Evolutionary conservation across 2,113 vertebrate species (phyloP).

Genomic region (Sylvia atricapilla): DNA sequence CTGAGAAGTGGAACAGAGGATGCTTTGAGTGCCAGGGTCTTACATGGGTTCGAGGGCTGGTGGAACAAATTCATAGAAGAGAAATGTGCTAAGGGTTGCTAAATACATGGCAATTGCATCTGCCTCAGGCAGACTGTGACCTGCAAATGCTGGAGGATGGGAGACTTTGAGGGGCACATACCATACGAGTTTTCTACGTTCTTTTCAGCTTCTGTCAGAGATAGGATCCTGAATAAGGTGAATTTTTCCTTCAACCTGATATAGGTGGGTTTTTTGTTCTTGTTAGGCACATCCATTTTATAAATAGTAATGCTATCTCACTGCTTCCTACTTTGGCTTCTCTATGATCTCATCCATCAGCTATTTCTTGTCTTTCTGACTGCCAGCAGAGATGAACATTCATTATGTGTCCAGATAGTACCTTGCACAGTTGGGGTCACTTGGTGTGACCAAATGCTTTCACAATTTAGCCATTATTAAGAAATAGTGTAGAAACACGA

Average conservation of each 20-base stretch:
- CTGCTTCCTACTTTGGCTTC: background rate
- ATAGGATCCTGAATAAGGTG: background rate
- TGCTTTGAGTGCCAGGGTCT: background rate
- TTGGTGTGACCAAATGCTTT: background rate
- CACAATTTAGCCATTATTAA: background rate
- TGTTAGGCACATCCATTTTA: background rate
- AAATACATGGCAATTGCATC: background rate
- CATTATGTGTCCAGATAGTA: background rate
- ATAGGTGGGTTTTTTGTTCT: no score
- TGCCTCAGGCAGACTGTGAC: background rate
- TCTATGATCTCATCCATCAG: background rate
- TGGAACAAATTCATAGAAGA: background rate
- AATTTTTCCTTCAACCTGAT: background rate
- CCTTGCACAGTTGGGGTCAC: background rate
- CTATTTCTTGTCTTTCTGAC: constrained; percentile 7
- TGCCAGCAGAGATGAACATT: background rate
- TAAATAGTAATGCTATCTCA: background rate
- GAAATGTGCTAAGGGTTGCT: background rate
- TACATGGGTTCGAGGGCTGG: background rate
- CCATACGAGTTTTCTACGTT: background rate
- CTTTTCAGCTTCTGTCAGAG: background rate
- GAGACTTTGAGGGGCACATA: background rate
- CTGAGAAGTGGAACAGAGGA: background rate
- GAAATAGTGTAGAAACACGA: background rate
- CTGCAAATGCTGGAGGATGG: background rate